A percentile compares a stretch with the other conserved stretches of the same genome.
These are phyloP conservation scores for Cetonia aurata DNA, from an alignment of 2,888 invertebrate species.

Conservation along the genomic window DNA sequence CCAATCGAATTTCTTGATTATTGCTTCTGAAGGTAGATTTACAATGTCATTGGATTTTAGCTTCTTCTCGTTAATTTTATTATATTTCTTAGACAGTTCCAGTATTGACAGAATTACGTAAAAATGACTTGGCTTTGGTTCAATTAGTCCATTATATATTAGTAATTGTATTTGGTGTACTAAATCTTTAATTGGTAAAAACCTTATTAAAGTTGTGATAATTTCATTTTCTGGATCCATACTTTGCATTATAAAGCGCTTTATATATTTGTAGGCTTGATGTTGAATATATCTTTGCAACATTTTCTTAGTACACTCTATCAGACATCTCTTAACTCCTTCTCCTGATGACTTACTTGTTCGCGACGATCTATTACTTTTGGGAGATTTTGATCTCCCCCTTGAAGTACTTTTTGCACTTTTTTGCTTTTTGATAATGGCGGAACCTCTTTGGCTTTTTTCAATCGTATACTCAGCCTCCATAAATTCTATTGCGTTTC, in stretches of 20 bases:
- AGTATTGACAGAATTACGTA: constrained; percentile 28
- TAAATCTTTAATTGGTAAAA: constrained; percentile 51
- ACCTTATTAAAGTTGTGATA: constrained; percentile 54
- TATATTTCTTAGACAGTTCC: constrained; percentile 18
- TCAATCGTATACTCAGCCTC: constrained; percentile 42
- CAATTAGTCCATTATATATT: constrained; percentile 48
- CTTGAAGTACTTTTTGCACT: constrained; percentile 4
- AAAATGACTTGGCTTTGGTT: constrained; percentile 17
- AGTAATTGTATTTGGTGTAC: constrained; percentile 53
- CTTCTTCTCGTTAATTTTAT: constrained; percentile 12
- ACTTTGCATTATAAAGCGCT: constrained; percentile 51
- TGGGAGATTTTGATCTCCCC: constrained; percentile 1
- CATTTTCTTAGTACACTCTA: constrained; percentile 50
- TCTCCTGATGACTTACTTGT: constrained; percentile 22
- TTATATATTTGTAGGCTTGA: constrained; percentile 54
- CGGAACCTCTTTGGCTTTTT: constrained; percentile 35
- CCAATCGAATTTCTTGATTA: constrained; percentile 48
- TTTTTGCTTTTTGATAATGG: constrained; percentile 36
- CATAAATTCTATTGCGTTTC: constrained; percentile 60
- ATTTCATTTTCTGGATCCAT: constrained; percentile 52
- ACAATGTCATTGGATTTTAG: constrained; percentile 18
- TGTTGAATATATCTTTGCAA: constrained; percentile 53
- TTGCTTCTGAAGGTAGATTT: neutral
- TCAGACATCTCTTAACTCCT: constrained; percentile 51
- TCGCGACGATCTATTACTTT: neutral